These are phyloP conservation scores for Troides aeacus DNA, from an alignment of 2,888 invertebrate species.

Conservation along the genomic window DNA sequence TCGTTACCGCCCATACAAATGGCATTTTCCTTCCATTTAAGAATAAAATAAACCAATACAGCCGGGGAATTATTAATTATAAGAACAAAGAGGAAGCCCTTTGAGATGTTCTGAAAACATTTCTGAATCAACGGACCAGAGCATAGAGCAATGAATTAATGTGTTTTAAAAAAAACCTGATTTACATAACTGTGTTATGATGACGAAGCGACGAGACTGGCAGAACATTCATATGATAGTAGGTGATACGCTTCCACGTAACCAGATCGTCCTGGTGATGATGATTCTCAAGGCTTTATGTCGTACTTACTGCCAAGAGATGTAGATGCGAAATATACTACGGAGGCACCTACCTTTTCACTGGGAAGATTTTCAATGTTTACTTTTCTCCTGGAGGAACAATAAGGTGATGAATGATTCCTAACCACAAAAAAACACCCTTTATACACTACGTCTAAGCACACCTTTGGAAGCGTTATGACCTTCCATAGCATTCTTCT, in stretches of 20 bases:
- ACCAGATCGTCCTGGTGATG: too few species aligned
- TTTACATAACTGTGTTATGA: not conserved
- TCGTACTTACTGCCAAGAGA: too few species aligned
- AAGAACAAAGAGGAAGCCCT: slow-evolving; percentile 22
- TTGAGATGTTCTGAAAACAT: slow-evolving; percentile 26
- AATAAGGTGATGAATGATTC: too few species aligned
- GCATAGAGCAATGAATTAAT: slow-evolving; percentile 15
- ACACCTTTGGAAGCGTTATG: not conserved
- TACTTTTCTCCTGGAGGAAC: too few species aligned
- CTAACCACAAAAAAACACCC: too few species aligned
- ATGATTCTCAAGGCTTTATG: too few species aligned
- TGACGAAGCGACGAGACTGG: not conserved
- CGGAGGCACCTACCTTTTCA: too few species aligned
- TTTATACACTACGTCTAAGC: too few species aligned
- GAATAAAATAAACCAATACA: slow-evolving; percentile 23
- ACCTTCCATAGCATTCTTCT: not conserved
- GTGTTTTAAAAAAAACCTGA: not conserved
- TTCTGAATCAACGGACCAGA: slow-evolving; percentile 16
- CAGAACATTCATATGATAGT: not conserved
- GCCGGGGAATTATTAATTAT: slow-evolving; percentile 26
- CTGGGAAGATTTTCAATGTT: too few species aligned
- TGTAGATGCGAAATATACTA: too few species aligned
- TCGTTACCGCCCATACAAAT: slow-evolving; percentile 8
- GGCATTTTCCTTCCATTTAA: slow-evolving; percentile 12
- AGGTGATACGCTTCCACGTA: too few species aligned